Base-by-base conservation (phyloP, 2,888 invertebrate genomes). In the Sarcophaga subvicina region DNA sequence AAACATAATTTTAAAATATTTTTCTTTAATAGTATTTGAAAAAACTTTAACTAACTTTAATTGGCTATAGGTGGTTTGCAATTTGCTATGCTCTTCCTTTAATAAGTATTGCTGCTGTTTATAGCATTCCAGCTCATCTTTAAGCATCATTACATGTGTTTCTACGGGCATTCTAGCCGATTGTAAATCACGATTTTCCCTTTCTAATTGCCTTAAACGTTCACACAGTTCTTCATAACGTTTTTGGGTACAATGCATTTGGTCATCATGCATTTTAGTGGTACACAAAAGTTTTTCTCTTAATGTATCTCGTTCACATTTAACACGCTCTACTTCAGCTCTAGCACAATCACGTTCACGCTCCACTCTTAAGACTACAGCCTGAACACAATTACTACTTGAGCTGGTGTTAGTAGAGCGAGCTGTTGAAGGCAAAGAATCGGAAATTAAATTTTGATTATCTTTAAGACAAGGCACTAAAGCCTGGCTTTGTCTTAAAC, bases 241-340 rank as follows among this genome's bases (percentile, higher is more conserved):
- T 88, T 94, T 93, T 82, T 94, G 94, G 60, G 95, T 91, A 22
- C 94, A 92, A 59, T 94, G 93, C 82, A 94, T 93, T 89, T 95
- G 95, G 67, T 91, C 91, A 17, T 93, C 91, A 86, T 95, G 94
- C 60, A 93, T 89, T 85, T 94, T 94, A 17, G 93, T 93, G 37
- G 92, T 92, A 76, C 90, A 94, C 91, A 95, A 94, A 1, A 96
- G 92, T 90, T 95, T 94, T 86, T 95, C 94, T 47, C 95, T 94
- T 12, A 96, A 90, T 0, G 94, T 93, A 89, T 95, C 94, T 62
- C 95, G 94, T 91, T 96, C 96, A 89, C 94, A 94, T 86, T 95
- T 94, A n/a, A 95, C 90, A 59, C 95, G 93, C 82, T 94, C 94
- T 12, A 95, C 91, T 88, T 96, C 95, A 4, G 90, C 80, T 17